A percentile compares a stretch with the other conserved stretches of the same genome.
Evolutionary conservation across 2,888 invertebrate species (phyloP).

Genomic region (Paralinhomoeus sp.): DNA sequence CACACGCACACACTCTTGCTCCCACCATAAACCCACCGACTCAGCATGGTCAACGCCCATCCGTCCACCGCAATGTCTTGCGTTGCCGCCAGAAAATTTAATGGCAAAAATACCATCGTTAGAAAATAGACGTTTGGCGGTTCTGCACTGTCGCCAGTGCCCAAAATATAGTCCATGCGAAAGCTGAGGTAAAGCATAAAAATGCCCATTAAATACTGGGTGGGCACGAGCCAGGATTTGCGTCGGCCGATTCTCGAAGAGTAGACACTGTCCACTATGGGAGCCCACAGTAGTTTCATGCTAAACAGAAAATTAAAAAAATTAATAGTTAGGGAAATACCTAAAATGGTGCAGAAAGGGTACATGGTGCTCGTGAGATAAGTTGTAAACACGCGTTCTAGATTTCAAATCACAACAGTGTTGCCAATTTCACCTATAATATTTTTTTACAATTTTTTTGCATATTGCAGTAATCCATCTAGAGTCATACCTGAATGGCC

Average conservation of each 20-base stretch:
- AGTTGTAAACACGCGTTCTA: not conserved
- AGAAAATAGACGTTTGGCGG: constrained; percentile 47
- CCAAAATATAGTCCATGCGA: constrained; percentile 21
- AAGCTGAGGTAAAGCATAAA: constrained; percentile 68
- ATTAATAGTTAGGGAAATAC: no score
- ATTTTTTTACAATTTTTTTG: no score
- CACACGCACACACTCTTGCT: no score
- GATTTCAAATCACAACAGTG: not conserved
- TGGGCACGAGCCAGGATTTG: constrained; percentile 56
- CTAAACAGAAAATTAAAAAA: no score
- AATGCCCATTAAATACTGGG: constrained; percentile 29
- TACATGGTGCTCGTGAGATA: no score
- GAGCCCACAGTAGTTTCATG: constrained; percentile 88
- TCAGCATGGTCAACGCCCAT: constrained; percentile 95
- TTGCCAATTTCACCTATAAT: not conserved
- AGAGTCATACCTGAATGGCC: constrained; percentile 53
- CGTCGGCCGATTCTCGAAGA: constrained; percentile 54
- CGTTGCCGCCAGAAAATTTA: constrained; percentile 90
- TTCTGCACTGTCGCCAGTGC: constrained; percentile 9
- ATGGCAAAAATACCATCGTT: constrained; percentile 59
- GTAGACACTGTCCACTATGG: constrained; percentile 80
- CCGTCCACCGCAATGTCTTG: constrained; percentile 99
- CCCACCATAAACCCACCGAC: no score
- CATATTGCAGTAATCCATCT: not conserved
- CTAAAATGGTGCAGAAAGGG: no score